Conservation (phyloP, 2,797 vertebrate species). For the Muraenolepis orangiensis region DNA sequence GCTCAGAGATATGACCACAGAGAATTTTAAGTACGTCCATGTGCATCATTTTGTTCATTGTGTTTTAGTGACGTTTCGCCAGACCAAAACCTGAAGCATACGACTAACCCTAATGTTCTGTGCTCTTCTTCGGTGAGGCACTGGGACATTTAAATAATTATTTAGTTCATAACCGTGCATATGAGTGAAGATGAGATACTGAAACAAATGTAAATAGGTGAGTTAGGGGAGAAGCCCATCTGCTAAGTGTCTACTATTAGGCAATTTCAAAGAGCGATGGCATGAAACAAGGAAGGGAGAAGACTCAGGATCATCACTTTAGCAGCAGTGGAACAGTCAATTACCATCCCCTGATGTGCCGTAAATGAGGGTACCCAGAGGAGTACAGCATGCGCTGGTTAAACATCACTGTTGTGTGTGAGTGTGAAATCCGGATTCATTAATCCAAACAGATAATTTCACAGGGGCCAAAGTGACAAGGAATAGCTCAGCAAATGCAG, state of each 20-base stretch:
- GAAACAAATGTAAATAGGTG: slow-evolving; percentile 21
- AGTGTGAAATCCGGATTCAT: slow-evolving; percentile 76
- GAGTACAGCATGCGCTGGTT: slow-evolving; percentile 74
- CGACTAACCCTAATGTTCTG: slow-evolving; percentile 22
- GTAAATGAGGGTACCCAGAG: slow-evolving; percentile 77
- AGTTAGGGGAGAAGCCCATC: slow-evolving; percentile 19
- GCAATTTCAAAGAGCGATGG: slow-evolving; percentile 45
- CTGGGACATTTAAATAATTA: slow-evolving; percentile 23
- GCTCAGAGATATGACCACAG: neutral
- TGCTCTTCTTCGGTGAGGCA: slow-evolving; percentile 3
- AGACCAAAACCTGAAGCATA: neutral
- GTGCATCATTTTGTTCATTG: neutral
- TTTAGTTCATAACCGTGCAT: slow-evolving; percentile 12
- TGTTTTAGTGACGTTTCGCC: neutral
- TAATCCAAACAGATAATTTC: slow-evolving; percentile 71
- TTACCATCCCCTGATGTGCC: slow-evolving; percentile 61
- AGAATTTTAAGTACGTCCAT: neutral
- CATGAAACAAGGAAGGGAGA: slow-evolving; percentile 41
- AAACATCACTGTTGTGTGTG: slow-evolving; percentile 66
- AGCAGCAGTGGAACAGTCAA: slow-evolving; percentile 64
- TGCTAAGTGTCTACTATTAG: slow-evolving; percentile 56
- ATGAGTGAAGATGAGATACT: slow-evolving; percentile 21
- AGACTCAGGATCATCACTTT: slow-evolving; percentile 62
- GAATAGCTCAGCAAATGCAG: slow-evolving; percentile 24
- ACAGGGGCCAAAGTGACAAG: slow-evolving; percentile 57